phyloP scores from a whole-genome alignment of 2,113 vertebrate genomes.

The Melozone crissalis region DNA sequence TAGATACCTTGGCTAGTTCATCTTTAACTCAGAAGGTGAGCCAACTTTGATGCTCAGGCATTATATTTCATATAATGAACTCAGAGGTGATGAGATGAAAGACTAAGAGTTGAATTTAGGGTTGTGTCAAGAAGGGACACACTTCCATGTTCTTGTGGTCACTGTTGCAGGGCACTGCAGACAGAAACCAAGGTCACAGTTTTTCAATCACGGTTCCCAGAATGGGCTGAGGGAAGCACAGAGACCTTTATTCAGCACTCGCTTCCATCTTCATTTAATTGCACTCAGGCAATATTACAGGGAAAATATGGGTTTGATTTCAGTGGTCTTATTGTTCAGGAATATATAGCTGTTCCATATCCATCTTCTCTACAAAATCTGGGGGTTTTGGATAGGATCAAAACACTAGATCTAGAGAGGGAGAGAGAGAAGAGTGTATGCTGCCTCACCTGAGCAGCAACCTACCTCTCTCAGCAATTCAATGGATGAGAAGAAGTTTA shows the following conservation, averaged over 20 bases:
- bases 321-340: not conserved
- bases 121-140: not conserved
- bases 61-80: not conserved
- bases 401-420: not conserved
- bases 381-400: not conserved
- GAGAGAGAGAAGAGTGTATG: not conserved
- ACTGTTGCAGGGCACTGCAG: not conserved
- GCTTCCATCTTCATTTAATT: not conserved
- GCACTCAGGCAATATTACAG: not conserved
- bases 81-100: not conserved
- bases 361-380: not conserved
- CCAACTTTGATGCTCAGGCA: not conserved
- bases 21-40: not conserved
- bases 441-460: not conserved
- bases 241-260: not conserved
- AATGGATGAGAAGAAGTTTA: not conserved
- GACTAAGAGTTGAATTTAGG: not conserved
- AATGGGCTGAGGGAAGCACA: not conserved
- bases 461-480: not conserved
- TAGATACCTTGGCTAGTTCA: not conserved
- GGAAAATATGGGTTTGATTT: not conserved
- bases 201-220: not conserved
- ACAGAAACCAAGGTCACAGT: not conserved
- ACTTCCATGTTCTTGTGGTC: not conserved
- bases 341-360: not conserved